These are phyloP conservation scores for Asbolus verrucosus DNA, from an alignment of 1,140 invertebrate species.

Conservation along the genomic window DNA sequence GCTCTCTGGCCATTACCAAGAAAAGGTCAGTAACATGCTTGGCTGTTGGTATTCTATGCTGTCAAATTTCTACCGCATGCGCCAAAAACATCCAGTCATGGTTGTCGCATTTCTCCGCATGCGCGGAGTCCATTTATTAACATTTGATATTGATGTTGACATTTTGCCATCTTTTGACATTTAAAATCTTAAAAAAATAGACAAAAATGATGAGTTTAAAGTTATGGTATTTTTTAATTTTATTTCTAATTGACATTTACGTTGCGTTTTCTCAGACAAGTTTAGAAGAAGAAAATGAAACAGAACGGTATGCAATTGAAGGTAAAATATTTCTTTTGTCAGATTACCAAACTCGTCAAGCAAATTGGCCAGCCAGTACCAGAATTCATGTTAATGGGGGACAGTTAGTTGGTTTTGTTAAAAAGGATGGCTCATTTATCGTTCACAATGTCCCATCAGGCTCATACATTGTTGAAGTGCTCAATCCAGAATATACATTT, in stretches of 20 bases:
- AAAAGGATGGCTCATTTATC: constrained; percentile 93
- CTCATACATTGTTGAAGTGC: constrained; percentile 94
- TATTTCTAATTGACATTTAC: background rate
- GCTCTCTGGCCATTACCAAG: too few species aligned
- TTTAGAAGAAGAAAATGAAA: constrained; percentile 70
- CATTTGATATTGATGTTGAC: background rate
- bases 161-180: background rate
- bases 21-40: too few species aligned
- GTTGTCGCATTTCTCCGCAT: too few species aligned
- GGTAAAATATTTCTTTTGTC: constrained; percentile 84
- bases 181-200: too few species aligned
- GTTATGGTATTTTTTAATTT: background rate
- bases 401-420: constrained; percentile 87
- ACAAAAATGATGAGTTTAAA: background rate
- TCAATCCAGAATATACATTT: constrained; percentile 91
- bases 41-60: too few species aligned
- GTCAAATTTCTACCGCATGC: too few species aligned
- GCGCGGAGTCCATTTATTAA: background rate
- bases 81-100: too few species aligned
- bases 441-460: constrained; percentile 92
- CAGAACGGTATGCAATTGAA: constrained; percentile 78
- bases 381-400: constrained; percentile 89
- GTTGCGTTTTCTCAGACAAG: constrained; percentile 43
- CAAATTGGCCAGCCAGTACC: constrained; percentile 83
- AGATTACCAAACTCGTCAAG: constrained; percentile 65